Percentiles rank a stretch among this genome's conserved stretches.
Conservation (phyloP, 92 coral and sea anemone genomes). For the Phenganax marumi region DNA sequence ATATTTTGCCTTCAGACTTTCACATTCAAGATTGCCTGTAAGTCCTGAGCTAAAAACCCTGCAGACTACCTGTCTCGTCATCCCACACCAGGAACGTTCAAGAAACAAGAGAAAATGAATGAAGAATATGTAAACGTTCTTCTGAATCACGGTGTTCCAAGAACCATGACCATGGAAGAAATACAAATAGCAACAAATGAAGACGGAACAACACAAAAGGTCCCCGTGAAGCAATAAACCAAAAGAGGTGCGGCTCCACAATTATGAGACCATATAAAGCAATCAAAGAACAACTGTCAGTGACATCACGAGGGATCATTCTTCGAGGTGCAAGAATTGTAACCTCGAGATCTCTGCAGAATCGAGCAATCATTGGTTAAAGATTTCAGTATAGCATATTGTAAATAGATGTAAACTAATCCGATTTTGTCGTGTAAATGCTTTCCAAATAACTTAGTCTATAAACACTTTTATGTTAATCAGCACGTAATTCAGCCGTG, state of each 20-base stretch:
- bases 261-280: background rate
- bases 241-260: background rate
- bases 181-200: background rate
- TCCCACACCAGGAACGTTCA: background rate
- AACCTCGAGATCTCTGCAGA: background rate
- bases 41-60: background rate
- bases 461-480: no score
- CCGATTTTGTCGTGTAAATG: no score
- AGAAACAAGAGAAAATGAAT: no score
- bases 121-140: no score
- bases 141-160: no score
- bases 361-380: slow-evolving; percentile 12
- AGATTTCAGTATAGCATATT: no score
- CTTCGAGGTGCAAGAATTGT: background rate
- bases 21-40: background rate
- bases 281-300: background rate
- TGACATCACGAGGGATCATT: background rate
- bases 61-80: background rate
- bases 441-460: no score
- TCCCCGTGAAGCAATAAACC: no score
- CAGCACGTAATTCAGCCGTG: no score
- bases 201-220: background rate
- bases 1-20: background rate
- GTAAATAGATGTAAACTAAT: no score
- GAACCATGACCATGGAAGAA: background rate